A percentile compares a stretch with the other conserved stretches of the same genome.
Conservation (phyloP, 2,113 vertebrate genomes). For the Calonectris borealis region DNA sequence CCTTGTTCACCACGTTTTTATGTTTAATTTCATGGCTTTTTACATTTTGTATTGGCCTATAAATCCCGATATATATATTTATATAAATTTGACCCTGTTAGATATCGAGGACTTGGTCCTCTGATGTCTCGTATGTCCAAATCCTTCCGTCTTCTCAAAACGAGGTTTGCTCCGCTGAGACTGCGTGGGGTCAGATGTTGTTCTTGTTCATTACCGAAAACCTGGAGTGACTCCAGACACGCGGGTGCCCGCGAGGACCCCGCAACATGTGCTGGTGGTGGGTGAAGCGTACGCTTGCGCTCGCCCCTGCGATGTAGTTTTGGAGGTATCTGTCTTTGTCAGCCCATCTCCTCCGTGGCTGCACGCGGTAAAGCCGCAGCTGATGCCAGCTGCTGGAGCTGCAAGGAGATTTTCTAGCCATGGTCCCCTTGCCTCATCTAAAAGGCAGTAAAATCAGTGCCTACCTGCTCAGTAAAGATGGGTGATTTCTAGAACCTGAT, state of each 20-base stretch:
- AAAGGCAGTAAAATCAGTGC: neutral
- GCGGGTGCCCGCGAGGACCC: neutral
- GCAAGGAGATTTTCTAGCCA: neutral
- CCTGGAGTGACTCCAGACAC: neutral
- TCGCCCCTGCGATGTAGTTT: neutral
- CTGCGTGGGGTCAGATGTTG: neutral
- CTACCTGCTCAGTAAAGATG: neutral
- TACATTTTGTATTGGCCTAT: neutral
- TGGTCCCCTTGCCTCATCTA: neutral
- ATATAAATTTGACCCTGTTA: neutral
- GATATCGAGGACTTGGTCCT: neutral
- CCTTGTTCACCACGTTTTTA: neutral
- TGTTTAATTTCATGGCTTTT: neutral
- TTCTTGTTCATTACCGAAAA: neutral
- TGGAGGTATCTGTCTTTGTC: neutral
- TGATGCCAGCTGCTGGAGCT: neutral
- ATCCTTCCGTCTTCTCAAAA: neutral
- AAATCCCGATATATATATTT: neutral
- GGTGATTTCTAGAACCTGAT: neutral
- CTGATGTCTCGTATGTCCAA: neutral
- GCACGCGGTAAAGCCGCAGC: neutral
- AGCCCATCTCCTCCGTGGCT: neutral
- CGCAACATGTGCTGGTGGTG: neutral
- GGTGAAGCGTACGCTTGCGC: neutral
- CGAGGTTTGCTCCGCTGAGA: neutral